Percentiles rank a stretch among this genome's conserved stretches.
These are phyloP conservation scores for Aphelenchoides avenae DNA, from an alignment of 1,140 invertebrate genomes.

Conservation along the genomic window DNA sequence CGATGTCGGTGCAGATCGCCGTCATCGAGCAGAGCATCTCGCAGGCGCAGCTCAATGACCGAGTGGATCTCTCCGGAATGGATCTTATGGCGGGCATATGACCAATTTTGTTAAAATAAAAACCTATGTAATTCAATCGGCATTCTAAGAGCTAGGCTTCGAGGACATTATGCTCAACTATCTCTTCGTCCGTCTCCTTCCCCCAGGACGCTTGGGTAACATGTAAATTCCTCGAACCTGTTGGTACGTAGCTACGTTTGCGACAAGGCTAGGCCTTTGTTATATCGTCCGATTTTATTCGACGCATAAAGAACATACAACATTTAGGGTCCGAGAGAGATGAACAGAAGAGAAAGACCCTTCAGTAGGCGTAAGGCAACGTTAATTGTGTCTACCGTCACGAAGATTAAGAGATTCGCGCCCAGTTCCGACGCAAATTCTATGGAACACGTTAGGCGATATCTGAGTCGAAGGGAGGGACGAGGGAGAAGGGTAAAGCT, in stretches of 20 bases:
- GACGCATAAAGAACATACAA: too few relatives aligned
- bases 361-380: too few relatives aligned
- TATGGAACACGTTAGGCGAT: too few relatives aligned
- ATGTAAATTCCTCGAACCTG: conserved; percentile 12
- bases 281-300: too few relatives aligned
- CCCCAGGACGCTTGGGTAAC: background rate
- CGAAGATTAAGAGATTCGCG: too few relatives aligned
- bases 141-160: conserved; percentile 10
- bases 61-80: background rate
- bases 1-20: conserved; percentile 83
- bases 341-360: too few relatives aligned
- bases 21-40: conserved; percentile 72
- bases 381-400: too few relatives aligned
- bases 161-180: conserved; percentile 12
- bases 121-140: conserved; percentile 12
- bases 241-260: background rate
- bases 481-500: too few relatives aligned
- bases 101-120: background rate
- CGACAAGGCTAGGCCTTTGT: too few relatives aligned
- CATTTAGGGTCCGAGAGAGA: too few relatives aligned
- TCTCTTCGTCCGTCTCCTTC: background rate
- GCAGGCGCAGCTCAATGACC: conserved; percentile 17
- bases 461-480: too few relatives aligned
- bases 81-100: background rate
- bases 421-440: too few relatives aligned